Base-by-base conservation (phyloP, 2,113 vertebrate genomes). In the Pedionomus torquatus region DNA sequence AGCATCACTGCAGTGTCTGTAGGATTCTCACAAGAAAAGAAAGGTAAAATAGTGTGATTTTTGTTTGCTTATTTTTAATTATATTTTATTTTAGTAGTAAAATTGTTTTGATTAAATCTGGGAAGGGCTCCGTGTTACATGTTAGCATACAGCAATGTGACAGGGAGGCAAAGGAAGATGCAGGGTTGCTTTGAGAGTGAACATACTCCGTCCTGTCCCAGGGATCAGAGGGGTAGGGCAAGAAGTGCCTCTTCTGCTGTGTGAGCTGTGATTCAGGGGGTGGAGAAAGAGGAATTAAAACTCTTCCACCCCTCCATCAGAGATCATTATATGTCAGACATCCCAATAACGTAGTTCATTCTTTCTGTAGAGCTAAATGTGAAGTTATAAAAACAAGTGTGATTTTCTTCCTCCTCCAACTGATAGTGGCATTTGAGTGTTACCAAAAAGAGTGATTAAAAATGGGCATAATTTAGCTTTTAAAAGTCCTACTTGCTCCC, bases 101-200 rank as follows among this genome's bases (percentile, higher is more conserved):
- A 48, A 4, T n/a, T 37, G 12, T 28, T 83, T 48, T 48, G 8
- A 23, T 52, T 48, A 41, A 48, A 41, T 65, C 44, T 44, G 46
- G 51, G 64, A 46, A 71, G 39, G 37, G 30, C 37, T 66, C 26
- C 17, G 0, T 41, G 44, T 26, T 70, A 39, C 17, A 0, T 39
- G 33, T 23, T 58, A 44, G 10, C 0, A 0, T 70, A 10, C 11
- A 25, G 44, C 3, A 2, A 55, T 48, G 39, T 3, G 4, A n/a
- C 44, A 48, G n/a, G 13, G n/a, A 52, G 65, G 12, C 8, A 54
- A n/a, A 60, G 25, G 33, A 54, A 83, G 35, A 48, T 24, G 7
- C 30, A 60, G 74, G 23, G 16, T 37, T 43, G 12, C 12, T 84
- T 55, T 74, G 30, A 54, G 39, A n/a, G 30, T 0, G 1, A 37